Evolutionary conservation across 2,797 vertebrate genomes (phyloP).

Genomic region (Luscinia luscinia): DNA sequence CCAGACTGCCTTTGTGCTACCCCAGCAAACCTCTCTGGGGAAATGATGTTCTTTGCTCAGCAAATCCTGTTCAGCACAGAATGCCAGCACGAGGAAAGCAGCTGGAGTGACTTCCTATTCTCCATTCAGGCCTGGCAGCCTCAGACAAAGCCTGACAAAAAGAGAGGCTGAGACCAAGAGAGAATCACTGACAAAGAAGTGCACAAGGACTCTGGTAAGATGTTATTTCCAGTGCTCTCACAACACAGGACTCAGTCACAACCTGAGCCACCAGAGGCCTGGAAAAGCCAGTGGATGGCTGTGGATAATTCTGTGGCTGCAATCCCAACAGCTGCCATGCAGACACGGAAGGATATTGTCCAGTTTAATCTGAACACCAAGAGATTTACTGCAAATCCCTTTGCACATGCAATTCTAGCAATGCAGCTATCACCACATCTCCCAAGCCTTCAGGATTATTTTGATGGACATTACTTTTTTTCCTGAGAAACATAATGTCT

Average conservation of each 20-base stretch:
- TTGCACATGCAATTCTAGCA: background rate
- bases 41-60: conserved; percentile 68
- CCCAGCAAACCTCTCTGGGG: conserved; percentile 58
- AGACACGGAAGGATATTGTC: background rate
- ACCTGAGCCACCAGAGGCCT: background rate
- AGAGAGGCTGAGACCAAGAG: background rate
- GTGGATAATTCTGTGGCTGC: background rate
- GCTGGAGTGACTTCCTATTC: conserved; percentile 58
- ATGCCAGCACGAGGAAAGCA: conserved; percentile 64
- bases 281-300: background rate
- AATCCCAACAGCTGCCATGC: background rate
- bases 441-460: background rate
- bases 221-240: background rate
- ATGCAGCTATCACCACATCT: background rate
- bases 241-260: background rate
- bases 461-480: background rate
- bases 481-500: background rate
- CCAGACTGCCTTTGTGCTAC: conserved; percentile 61
- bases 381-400: background rate
- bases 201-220: background rate
- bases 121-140: conserved; percentile 41
- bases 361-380: background rate
- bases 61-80: conserved; percentile 54
- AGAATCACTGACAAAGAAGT: background rate
- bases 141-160: conserved; percentile 10